Evolutionary conservation across 1,140 invertebrate genomes (phyloP).

Genomic region (Drosophila seguyi): DNA sequence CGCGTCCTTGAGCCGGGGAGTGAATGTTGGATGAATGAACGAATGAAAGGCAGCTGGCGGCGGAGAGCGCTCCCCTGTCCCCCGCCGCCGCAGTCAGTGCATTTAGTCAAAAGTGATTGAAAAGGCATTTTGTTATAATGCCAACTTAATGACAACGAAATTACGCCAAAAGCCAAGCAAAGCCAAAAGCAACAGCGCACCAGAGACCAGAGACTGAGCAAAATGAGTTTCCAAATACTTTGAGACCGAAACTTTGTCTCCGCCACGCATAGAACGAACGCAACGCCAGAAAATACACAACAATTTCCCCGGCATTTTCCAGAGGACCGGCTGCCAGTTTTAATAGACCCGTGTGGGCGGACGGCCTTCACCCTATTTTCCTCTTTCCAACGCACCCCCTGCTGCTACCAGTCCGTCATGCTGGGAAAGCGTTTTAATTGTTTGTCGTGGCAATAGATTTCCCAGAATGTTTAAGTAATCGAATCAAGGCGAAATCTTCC

Average conservation of each 20-base stretch:
- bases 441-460: constrained; percentile 48
- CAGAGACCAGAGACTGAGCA: constrained; percentile 17
- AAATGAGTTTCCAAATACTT: constrained; percentile 62
- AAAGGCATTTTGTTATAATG: constrained; percentile 84
- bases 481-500: constrained; percentile 44
- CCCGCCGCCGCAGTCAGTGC: constrained; percentile 48
- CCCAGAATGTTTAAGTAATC: constrained; percentile 51
- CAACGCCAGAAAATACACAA: constrained; percentile 28
- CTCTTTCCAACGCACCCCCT: constrained; percentile 1
- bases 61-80: not conserved
- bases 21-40: constrained; percentile 6
- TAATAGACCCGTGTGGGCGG: constrained; percentile 32
- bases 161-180: constrained; percentile 77
- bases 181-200: constrained; percentile 25
- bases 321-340: constrained; percentile 30
- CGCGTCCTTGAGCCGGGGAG: constrained; percentile 40
- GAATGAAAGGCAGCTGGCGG: constrained; percentile 31
- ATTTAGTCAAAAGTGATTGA: constrained; percentile 84
- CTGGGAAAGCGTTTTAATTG: constrained; percentile 59
- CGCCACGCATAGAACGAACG: constrained; percentile 42
- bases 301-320: constrained; percentile 35
- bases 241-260: constrained; percentile 49
- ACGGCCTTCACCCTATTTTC: not conserved
- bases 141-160: constrained; percentile 84
- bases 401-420: constrained; percentile 20